Evolutionary conservation across 2,888 invertebrate species (phyloP).

Genomic region (Caradrina kadenii): DNA sequence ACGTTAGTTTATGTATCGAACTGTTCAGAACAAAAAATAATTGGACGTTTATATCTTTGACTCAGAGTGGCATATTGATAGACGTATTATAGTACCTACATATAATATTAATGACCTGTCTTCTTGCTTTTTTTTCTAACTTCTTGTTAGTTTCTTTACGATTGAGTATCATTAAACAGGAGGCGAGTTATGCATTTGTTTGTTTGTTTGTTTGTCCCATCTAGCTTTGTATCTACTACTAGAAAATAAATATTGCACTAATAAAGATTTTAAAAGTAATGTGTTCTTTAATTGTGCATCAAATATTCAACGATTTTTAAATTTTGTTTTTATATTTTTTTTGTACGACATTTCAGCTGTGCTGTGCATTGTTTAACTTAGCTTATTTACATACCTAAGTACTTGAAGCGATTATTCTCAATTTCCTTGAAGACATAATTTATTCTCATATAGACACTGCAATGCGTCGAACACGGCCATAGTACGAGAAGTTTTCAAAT

Average conservation of each 20-base stretch:
- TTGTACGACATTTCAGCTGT: constrained; percentile 15
- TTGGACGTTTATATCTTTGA: neutral
- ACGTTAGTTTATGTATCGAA: neutral
- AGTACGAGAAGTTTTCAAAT: constrained; percentile 2
- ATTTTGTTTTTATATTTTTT: neutral
- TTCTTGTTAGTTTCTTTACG: no score
- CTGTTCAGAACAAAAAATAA: neutral
- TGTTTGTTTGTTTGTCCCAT: neutral
- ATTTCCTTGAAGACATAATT: neutral
- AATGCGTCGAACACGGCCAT: neutral
- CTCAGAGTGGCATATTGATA: no score
- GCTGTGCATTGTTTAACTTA: neutral
- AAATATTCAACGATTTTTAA: neutral
- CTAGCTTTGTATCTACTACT: constrained; percentile 5
- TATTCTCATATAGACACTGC: neutral
- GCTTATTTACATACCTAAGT: constrained; percentile 16
- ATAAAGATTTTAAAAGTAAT: constrained; percentile 22
- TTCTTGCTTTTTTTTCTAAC: no score
- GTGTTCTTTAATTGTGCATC: constrained; percentile 25
- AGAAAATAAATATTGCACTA: neutral
- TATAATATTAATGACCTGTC: no score
- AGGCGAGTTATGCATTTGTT: neutral
- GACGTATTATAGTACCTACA: no score
- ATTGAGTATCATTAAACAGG: constrained; percentile 2
- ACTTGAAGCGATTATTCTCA: constrained; percentile 15